These are phyloP conservation scores for Drosophila anomelani DNA, from an alignment of 2,888 invertebrate species.

Conservation along the genomic window DNA sequence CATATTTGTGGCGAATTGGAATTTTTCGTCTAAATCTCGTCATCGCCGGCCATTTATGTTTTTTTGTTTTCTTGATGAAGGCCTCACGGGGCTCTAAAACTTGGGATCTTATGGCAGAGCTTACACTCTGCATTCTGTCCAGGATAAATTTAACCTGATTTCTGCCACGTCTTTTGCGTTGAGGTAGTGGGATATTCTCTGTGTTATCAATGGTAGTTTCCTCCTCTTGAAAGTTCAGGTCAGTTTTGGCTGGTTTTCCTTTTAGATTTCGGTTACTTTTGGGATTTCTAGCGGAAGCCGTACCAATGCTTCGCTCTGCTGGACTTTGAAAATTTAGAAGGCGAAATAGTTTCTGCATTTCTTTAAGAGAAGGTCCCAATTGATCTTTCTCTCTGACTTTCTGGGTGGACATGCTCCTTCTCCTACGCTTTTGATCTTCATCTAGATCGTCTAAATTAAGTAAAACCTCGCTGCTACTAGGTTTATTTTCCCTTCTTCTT, in stretches of 20 bases:
- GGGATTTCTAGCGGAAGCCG: too few species aligned
- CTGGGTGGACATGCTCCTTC: not conserved
- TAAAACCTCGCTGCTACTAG: not conserved
- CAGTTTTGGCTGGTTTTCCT: not conserved
- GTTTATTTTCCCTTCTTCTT: not conserved
- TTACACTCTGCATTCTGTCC: not conserved
- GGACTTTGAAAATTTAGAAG: not conserved
- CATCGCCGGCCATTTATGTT: not conserved
- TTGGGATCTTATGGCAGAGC: not conserved
- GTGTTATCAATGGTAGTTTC: not conserved
- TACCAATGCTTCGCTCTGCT: too few species aligned
- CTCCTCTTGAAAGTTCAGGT: not conserved
- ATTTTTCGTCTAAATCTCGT: not conserved
- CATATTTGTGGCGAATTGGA: not conserved
- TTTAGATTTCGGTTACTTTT: not conserved
- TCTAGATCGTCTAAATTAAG: not conserved
- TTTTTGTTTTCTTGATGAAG: not conserved
- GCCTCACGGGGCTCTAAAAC: not conserved
- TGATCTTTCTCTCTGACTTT: not conserved
- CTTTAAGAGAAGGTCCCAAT: not conserved
- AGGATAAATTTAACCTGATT: not conserved
- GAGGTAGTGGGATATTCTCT: too few species aligned
- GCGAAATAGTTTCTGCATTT: not conserved
- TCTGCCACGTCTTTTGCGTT: not conserved
- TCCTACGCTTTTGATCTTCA: too few species aligned